phyloP scores from a whole-genome alignment of 2,113 vertebrate genomes.

The Siphamia tubifer region DNA sequence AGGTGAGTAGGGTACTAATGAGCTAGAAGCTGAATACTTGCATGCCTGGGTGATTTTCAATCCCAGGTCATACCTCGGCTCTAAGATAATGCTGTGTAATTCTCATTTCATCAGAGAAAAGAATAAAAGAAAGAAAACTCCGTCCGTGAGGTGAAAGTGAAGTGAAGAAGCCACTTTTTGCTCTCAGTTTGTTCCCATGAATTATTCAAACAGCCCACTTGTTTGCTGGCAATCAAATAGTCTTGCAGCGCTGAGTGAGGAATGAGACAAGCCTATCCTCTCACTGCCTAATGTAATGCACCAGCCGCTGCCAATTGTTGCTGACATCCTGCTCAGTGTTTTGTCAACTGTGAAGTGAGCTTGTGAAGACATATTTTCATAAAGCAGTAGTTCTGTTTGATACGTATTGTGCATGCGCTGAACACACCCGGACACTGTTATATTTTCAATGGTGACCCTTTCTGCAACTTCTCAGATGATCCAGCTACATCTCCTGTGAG shows the following conservation, averaged over 20 bases:
- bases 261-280: conserved; percentile 39
- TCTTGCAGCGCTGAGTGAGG: conserved; percentile 55
- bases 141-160: conserved; percentile 20
- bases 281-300: conserved; percentile 50
- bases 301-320: conserved; percentile 62
- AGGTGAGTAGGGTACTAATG: conserved; percentile 78
- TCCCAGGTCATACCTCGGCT: conserved; percentile 1
- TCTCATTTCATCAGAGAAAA: conserved; percentile 10
- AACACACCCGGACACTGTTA: conserved; percentile 6
- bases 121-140: conserved; percentile 6
- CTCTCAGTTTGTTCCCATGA: conserved; percentile 67
- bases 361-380: conserved; percentile 43
- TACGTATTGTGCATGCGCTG: conserved; percentile 8
- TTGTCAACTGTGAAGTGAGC: conserved; percentile 66
- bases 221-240: conserved; percentile 73
- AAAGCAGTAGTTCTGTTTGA: conserved; percentile 9
- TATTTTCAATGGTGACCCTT: conserved; percentile 4
- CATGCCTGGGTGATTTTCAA: not conserved
- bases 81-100: conserved; percentile 3
- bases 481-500: conserved; percentile 3
- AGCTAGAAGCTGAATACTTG: conserved; percentile 6
- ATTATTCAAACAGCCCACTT: conserved; percentile 72
- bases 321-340: conserved; percentile 65
- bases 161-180: conserved; percentile 52
- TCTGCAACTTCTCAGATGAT: conserved; percentile 29